phyloP scores from a whole-genome alignment of 2,888 invertebrate species.

The Drosophila subsilvestris region DNA sequence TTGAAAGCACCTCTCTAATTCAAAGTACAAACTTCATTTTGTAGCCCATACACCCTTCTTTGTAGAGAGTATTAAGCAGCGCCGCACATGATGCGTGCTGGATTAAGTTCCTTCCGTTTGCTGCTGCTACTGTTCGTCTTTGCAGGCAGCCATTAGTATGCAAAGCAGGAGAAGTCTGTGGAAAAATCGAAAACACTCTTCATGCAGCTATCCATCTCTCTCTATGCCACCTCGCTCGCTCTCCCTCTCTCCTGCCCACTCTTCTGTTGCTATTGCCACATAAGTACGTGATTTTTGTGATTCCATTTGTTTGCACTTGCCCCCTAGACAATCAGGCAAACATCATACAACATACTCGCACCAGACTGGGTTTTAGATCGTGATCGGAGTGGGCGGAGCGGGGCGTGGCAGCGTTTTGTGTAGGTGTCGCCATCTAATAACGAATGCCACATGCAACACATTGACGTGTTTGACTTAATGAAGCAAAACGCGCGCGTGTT shows the following conservation, averaged over 20 bases:
- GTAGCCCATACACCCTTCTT: neutral
- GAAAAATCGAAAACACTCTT: slow-evolving; percentile 61
- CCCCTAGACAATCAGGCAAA: slow-evolving; percentile 35
- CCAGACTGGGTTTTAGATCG: slow-evolving; percentile 10
- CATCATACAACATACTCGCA: slow-evolving; percentile 39
- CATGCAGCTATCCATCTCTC: slow-evolving; percentile 25
- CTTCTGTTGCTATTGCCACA: slow-evolving; percentile 22
- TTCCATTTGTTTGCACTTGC: slow-evolving; percentile 63
- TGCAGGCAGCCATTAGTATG: slow-evolving; percentile 70
- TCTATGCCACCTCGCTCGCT: too few relatives aligned
- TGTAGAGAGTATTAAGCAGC: slow-evolving; percentile 18
- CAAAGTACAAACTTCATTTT: neutral
- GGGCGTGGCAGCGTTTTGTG: slow-evolving; percentile 18
- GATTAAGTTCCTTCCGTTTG: slow-evolving; percentile 37
- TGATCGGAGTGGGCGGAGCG: slow-evolving; percentile 11
- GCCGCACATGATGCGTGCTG: slow-evolving; percentile 25
- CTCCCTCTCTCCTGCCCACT: neutral
- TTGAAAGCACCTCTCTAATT: neutral
- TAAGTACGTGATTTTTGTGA: slow-evolving; percentile 71
- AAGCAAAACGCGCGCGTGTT: slow-evolving; percentile 74
- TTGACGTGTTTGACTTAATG: slow-evolving; percentile 81
- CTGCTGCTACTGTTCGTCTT: slow-evolving; percentile 18
- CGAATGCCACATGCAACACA: slow-evolving; percentile 73
- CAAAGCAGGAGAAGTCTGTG: slow-evolving; percentile 55
- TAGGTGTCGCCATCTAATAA: slow-evolving; percentile 64